These are phyloP conservation scores for Gryon sp. DNA, from an alignment of 1,140 invertebrate genomes.

Conservation along the genomic window DNA sequence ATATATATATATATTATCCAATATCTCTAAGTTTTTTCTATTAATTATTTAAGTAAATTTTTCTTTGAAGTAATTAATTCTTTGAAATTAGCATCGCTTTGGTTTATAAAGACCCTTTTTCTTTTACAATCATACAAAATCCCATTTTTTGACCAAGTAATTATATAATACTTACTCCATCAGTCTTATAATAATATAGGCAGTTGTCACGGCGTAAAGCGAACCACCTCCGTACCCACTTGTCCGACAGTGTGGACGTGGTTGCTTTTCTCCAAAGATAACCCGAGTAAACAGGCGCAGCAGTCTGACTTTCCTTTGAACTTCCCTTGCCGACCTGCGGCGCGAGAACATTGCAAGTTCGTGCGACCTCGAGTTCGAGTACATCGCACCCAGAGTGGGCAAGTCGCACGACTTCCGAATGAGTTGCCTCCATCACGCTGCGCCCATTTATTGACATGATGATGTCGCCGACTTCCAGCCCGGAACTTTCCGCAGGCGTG, in stretches of 20 bases:
- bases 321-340: constrained; percentile 74
- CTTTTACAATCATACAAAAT: too few species aligned
- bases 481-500: constrained; percentile 93
- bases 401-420: constrained; percentile 96
- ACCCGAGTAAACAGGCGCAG: constrained; percentile 85
- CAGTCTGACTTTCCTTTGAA: constrained; percentile 80
- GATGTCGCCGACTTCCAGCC: constrained; percentile 95
- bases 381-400: constrained; percentile 92
- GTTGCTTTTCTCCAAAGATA: constrained; percentile 88
- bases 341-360: constrained; percentile 89
- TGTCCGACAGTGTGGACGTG: constrained; percentile 80
- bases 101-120: too few species aligned
- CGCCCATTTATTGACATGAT: constrained; percentile 93
- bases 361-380: constrained; percentile 91
- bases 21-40: too few species aligned
- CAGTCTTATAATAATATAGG: constrained; percentile 96
- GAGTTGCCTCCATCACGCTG: constrained; percentile 93
- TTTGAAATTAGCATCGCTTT: too few species aligned
- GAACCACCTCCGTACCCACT: constrained; percentile 95
- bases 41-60: too few species aligned
- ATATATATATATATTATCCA: too few species aligned
- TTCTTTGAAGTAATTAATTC: too few species aligned
- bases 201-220: constrained; percentile 94
- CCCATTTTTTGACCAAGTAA: constrained; percentile 3
- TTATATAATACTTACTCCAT: constrained; percentile 84